phyloP scores from a whole-genome alignment of 2,888 invertebrate genomes.

The Phaonia tiefii region DNA sequence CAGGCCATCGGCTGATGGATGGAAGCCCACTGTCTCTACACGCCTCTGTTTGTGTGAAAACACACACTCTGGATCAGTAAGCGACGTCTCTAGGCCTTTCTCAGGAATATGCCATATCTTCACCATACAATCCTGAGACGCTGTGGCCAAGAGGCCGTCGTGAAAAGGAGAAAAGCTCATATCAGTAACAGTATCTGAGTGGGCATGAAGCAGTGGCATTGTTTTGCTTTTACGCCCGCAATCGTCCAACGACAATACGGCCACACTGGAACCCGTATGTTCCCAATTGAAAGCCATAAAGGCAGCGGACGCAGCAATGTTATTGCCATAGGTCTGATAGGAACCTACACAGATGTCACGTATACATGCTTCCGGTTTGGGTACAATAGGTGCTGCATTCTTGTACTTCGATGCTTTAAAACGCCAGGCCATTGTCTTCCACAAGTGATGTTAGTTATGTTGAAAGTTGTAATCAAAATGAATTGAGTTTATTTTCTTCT shows the following conservation, averaged over 20 bases:
- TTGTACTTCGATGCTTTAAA: slow-evolving; percentile 99
- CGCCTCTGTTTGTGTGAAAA: slow-evolving; percentile 91
- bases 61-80: slow-evolving; percentile 89
- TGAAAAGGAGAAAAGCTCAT: slow-evolving; percentile 98
- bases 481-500: slow-evolving; percentile 54
- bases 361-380: slow-evolving; percentile 94
- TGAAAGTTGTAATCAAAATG: slow-evolving; percentile 56
- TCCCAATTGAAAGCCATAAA: slow-evolving; percentile 98
- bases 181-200: slow-evolving; percentile 95
- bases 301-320: slow-evolving; percentile 94
- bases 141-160: slow-evolving; percentile 94
- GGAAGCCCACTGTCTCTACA: slow-evolving; percentile 94
- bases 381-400: slow-evolving; percentile 97
- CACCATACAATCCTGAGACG: slow-evolving; percentile 93
- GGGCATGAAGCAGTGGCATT: slow-evolving; percentile 92
- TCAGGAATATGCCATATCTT: slow-evolving; percentile 95
- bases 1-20: slow-evolving; percentile 94
- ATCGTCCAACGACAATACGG: slow-evolving; percentile 92
- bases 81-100: slow-evolving; percentile 87
- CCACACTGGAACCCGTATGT: slow-evolving; percentile 94
- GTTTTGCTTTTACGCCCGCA: slow-evolving; percentile 94
- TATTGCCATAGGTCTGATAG: slow-evolving; percentile 96
- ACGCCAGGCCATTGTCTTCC: slow-evolving; percentile 90
- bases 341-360: slow-evolving; percentile 95
- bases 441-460: slow-evolving; percentile 45